phyloP scores from a whole-genome alignment of 2,113 vertebrate genomes.

The Steatornis caripensis region DNA sequence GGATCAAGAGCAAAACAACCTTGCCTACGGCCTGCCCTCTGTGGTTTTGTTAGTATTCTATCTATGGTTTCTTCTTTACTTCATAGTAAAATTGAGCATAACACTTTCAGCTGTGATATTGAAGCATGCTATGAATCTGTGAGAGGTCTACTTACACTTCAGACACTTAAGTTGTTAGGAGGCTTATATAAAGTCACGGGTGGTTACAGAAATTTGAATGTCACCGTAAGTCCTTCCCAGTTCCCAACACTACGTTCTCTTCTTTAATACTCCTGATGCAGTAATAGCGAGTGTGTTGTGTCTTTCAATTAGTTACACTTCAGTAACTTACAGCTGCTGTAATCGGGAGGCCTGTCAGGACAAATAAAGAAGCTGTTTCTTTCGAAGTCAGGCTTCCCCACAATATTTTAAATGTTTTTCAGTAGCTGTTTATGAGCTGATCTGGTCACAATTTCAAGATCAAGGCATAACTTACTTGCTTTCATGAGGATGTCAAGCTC shows the following conservation, averaged over 20 bases:
- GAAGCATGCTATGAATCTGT: background rate
- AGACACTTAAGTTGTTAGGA: background rate
- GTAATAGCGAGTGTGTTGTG: background rate
- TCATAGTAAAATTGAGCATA: background rate
- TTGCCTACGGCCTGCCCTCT: background rate
- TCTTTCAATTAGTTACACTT: background rate
- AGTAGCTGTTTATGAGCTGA: slow-evolving; percentile 3
- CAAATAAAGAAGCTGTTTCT: slow-evolving; percentile 18
- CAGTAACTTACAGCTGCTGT: background rate
- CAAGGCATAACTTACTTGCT: slow-evolving; percentile 8
- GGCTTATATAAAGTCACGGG: background rate
- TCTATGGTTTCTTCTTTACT: background rate
- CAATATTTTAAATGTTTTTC: background rate
- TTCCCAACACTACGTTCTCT: background rate
- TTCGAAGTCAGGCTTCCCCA: background rate
- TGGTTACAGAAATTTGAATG: background rate
- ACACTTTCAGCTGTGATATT: background rate
- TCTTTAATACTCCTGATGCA: background rate
- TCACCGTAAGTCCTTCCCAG: background rate
- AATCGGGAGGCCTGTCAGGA: background rate
- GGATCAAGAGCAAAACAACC: background rate
- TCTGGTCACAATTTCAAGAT: slow-evolving; percentile 20
- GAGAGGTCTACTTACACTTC: background rate
- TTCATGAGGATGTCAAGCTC: background rate
- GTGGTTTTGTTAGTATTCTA: background rate